Conservation (phyloP, 2,888 invertebrate genomes). For the Chrysolina oricalcia region DNA sequence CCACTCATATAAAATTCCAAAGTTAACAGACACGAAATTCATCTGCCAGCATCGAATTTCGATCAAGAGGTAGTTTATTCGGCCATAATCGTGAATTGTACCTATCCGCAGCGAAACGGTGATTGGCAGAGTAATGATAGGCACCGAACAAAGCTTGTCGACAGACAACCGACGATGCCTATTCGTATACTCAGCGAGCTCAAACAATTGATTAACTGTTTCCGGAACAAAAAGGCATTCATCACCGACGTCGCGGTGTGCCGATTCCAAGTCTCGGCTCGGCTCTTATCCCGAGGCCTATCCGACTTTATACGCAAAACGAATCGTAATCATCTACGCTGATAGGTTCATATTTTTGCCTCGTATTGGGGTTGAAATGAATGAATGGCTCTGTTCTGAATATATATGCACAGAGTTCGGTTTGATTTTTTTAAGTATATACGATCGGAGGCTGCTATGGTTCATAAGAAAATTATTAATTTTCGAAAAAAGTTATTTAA, state of each 20-base stretch:
- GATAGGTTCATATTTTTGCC: constrained; percentile 26
- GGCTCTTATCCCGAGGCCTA: constrained; percentile 42
- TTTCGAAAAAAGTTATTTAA: too few species aligned
- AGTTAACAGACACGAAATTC: constrained; percentile 30
- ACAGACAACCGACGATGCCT: constrained; percentile 66
- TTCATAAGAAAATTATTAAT: too few species aligned
- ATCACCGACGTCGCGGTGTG: constrained; percentile 65
- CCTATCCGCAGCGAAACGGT: constrained; percentile 51
- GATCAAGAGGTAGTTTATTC: constrained; percentile 46
- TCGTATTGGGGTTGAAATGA: constrained; percentile 34
- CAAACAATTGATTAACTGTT: constrained; percentile 71
- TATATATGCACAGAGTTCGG: constrained; percentile 1
- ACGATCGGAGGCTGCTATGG: too few species aligned
- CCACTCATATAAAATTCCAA: neutral
- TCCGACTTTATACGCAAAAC: constrained; percentile 39
- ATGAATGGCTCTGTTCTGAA: constrained; percentile 30
- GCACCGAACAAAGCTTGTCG: constrained; percentile 69
- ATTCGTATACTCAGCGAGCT: constrained; percentile 62
- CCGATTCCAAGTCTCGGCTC: constrained; percentile 38
- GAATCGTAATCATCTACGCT: constrained; percentile 42
- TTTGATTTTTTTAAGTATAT: constrained; percentile 1
- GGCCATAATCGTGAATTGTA: constrained; percentile 53
- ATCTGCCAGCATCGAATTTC: constrained; percentile 51
- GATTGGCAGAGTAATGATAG: constrained; percentile 72
- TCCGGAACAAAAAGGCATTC: constrained; percentile 70